A percentile compares a stretch with the other conserved stretches of the same genome.
Evolutionary conservation across 2,888 invertebrate species (phyloP).

Genomic region (Balanococcus diminutus): DNA sequence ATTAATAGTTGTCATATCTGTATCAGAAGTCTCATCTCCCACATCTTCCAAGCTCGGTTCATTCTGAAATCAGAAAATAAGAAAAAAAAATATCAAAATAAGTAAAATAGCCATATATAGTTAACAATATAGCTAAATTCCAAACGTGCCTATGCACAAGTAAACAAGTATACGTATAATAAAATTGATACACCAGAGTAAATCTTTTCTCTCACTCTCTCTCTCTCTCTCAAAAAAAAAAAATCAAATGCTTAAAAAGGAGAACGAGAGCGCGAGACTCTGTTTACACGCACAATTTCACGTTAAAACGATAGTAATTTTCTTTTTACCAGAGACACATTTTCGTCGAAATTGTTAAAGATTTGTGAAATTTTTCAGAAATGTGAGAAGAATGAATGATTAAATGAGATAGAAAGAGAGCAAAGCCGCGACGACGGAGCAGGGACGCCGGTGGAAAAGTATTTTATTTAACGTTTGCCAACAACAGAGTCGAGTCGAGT

Average conservation of each 20-base stretch:
- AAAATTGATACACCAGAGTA: not conserved
- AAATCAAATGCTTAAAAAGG: not conserved
- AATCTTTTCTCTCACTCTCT: no score
- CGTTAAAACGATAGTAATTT: conserved; percentile 23
- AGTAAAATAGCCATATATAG: not conserved
- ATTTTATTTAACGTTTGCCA: conserved; percentile 39
- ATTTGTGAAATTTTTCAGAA: conserved; percentile 24
- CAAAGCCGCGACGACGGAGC: no score
- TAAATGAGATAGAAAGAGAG: conserved; percentile 29
- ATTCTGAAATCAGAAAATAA: conserved; percentile 26
- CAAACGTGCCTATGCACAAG: not conserved
- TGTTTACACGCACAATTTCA: not conserved
- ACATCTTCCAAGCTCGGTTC: conserved; percentile 40
- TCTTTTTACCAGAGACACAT: not conserved
- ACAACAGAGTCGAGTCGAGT: conserved; percentile 22
- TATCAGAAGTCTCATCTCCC: conserved; percentile 15
- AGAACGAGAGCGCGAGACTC: not conserved
- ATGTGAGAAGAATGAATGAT: conserved; percentile 32
- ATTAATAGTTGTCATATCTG: conserved; percentile 48
- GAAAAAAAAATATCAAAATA: not conserved
- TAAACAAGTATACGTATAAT: no score
- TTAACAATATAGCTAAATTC: not conserved
- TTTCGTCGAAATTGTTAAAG: conserved; percentile 22
- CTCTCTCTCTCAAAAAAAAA: not conserved
- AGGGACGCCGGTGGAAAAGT: not conserved